These are phyloP conservation scores for Crotalus horridus DNA, from an alignment of 2,113 vertebrate species.

Conservation along the genomic window DNA sequence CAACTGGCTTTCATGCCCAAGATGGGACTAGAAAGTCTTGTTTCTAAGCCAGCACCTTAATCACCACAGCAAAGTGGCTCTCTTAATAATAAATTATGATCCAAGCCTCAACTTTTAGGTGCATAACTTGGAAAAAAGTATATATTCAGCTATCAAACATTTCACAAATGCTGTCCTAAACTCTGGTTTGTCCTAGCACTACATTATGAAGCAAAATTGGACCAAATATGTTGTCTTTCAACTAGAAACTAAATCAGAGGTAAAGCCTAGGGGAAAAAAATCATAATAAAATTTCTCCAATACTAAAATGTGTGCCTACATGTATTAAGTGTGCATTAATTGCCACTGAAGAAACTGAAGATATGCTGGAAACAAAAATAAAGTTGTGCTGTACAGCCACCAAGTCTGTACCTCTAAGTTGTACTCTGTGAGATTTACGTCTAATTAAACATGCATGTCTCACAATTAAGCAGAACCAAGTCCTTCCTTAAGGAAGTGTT, in stretches of 20 bases:
- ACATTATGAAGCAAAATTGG: background rate
- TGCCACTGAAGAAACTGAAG: background rate
- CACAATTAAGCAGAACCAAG: background rate
- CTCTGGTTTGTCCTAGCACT: background rate
- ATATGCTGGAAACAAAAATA: background rate
- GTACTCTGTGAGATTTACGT: background rate
- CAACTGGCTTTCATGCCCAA: background rate
- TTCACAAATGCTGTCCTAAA: background rate
- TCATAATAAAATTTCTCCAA: background rate
- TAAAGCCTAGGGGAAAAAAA: background rate
- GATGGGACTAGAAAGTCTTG: background rate
- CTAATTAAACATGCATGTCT: background rate
- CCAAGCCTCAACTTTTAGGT: background rate
- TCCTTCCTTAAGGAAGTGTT: background rate
- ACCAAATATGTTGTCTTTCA: background rate
- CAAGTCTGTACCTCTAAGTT: background rate
- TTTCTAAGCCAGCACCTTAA: background rate
- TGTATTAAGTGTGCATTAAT: background rate
- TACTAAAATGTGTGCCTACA: background rate
- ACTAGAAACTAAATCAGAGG: background rate
- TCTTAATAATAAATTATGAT: background rate
- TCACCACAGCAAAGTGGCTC: background rate
- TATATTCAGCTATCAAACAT: background rate
- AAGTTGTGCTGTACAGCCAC: background rate
- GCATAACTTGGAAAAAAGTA: background rate